A percentile compares a stretch with the other conserved stretches of the same genome.
Conservation (phyloP, 2,113 vertebrate genomes). For the Oreotrochilus melanogaster region DNA sequence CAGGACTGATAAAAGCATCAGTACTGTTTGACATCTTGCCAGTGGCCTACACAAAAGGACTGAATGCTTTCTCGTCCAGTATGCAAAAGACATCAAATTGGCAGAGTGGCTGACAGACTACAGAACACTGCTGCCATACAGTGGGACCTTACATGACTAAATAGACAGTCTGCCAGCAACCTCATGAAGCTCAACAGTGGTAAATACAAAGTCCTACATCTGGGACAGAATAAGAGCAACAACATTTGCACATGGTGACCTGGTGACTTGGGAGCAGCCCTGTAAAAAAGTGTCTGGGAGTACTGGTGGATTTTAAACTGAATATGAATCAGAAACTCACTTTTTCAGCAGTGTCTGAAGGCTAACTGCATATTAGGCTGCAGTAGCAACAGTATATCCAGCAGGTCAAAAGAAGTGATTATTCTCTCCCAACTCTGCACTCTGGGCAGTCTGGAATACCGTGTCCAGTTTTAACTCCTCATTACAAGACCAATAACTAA, state of each 20-base stretch:
- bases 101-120: background rate
- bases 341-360: background rate
- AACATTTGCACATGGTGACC: background rate
- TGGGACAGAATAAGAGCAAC: background rate
- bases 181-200: background rate
- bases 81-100: background rate
- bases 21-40: background rate
- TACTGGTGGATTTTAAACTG: background rate
- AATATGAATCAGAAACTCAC: background rate
- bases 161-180: background rate
- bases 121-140: background rate
- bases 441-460: background rate
- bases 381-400: background rate
- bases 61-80: background rate
- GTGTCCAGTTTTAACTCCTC: background rate
- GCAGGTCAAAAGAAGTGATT: background rate
- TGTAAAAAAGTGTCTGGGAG: background rate
- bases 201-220: background rate
- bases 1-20: background rate
- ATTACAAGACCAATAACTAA: background rate
- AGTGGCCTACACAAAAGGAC: background rate
- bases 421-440: background rate
- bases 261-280: background rate
- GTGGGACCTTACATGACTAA: background rate
- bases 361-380: background rate